Evolutionary conservation across 2,113 vertebrate genomes (phyloP).

Genomic region (Coturnix japonica): DNA sequence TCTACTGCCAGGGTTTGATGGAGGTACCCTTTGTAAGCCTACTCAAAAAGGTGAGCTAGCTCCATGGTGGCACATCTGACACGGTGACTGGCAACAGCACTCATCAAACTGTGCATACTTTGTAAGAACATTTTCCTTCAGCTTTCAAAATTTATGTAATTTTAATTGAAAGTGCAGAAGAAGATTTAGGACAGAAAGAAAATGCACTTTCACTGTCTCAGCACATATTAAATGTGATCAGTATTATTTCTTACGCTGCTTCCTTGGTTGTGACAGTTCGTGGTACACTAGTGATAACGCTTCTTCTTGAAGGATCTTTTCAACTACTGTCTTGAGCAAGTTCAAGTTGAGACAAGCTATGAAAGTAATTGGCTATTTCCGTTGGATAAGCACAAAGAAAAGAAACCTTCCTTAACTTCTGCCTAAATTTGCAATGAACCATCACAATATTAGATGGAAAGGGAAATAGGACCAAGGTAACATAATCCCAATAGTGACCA

Average conservation of each 20-base stretch:
- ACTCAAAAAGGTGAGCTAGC: neutral
- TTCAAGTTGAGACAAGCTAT: neutral
- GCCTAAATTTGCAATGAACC: neutral
- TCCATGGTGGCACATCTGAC: neutral
- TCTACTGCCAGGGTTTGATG: neutral
- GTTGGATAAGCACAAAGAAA: neutral
- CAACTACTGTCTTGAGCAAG: neutral
- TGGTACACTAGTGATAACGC: neutral
- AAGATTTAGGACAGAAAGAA: neutral
- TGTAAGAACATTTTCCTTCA: neutral
- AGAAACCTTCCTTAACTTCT: neutral
- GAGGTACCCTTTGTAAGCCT: neutral
- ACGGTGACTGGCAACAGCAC: neutral
- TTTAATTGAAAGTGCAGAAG: neutral
- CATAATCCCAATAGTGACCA: neutral
- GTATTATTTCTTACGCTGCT: rapidly evolving
- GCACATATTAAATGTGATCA: neutral
- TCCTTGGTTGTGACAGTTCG: neutral
- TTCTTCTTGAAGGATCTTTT: neutral
- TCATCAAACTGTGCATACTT: neutral
- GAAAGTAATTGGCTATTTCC: neutral
- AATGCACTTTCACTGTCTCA: neutral
- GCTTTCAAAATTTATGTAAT: neutral
- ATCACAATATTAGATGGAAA: neutral
- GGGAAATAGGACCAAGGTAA: neutral